Base-by-base conservation (phyloP, 2,888 invertebrate genomes). In the Cryptosula pallasiana region DNA sequence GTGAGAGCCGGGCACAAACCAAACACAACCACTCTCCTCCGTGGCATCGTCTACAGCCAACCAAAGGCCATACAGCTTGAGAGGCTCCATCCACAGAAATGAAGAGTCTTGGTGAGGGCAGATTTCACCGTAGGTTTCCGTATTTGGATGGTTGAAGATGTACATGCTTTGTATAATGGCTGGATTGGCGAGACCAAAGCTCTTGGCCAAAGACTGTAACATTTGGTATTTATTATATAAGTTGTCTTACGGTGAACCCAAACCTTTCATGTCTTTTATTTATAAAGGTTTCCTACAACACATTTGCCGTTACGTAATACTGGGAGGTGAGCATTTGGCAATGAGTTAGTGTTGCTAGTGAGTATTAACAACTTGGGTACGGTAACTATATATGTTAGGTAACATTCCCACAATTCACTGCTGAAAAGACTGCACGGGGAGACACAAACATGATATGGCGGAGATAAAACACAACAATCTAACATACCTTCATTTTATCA, bases 1-100 rank as follows among this genome's bases (percentile, higher is more conserved):
- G 84, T 99, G 97, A 0, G 98, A 97, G 0, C 94, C 94, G 25
- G 91, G 91, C 1, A 92, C 90, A 80, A 96, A 91, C 90, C 93
- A 94, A 1, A 99, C 87, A 80, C 98, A 99, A 1, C 99, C 97
- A 83, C 99, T 99, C 81, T 95, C 91, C 23, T 90, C 75, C 0
- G 92, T 94, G 0, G 95, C 93, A 80, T 98, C 95, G 80, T 98
- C 95, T 2, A 99, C 85, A 0, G 99, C 95, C 75, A 99, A 91
- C 99, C 99, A 99, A 80, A 96, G 91, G 0, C 97, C 98, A 0
- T 90, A 57, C 89, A 88, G 72, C 81, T 76, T 78, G 75, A 78
- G 82, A 0, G 95, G 96, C 27, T 92, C 92, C 0, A 94, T 93
- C 82, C 91, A 88, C 57, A 99, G 87, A 83, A 91, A 99, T 1